Evolutionary conservation across 2,888 invertebrate genomes (phyloP).

Genomic region (Heliconius charithonia): DNA sequence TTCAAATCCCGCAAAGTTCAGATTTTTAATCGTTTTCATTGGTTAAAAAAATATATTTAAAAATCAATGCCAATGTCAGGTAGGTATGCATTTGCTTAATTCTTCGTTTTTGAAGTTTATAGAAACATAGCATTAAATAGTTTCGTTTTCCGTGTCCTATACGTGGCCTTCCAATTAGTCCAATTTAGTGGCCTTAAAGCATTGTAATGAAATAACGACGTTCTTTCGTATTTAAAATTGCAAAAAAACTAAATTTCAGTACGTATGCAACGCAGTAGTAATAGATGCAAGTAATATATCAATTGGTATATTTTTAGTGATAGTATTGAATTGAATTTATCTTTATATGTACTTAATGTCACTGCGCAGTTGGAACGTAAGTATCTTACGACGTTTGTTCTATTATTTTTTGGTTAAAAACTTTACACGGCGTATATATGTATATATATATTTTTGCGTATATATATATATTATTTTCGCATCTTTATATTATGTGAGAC

Average conservation of each 20-base stretch:
- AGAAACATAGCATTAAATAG: background rate
- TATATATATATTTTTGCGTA: too few relatives aligned
- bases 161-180: too few relatives aligned
- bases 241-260: background rate
- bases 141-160: background rate
- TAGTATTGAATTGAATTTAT: background rate
- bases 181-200: too few relatives aligned
- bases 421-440: too few relatives aligned
- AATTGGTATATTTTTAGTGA: slow-evolving; percentile 3
- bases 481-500: too few relatives aligned
- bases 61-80: too few relatives aligned
- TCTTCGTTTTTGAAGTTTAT: background rate
- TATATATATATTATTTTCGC: too few relatives aligned
- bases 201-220: background rate
- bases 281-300: background rate
- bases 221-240: background rate
- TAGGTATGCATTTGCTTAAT: background rate
- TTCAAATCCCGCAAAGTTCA: too few relatives aligned
- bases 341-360: slow-evolving; percentile 5
- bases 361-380: slow-evolving; percentile 10
- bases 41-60: too few relatives aligned
- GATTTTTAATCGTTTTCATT: too few relatives aligned
- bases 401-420: background rate
- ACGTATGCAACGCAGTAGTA: background rate
- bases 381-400: background rate